Conservation (phyloP, 2,113 vertebrate species). For the Riparia riparia region DNA sequence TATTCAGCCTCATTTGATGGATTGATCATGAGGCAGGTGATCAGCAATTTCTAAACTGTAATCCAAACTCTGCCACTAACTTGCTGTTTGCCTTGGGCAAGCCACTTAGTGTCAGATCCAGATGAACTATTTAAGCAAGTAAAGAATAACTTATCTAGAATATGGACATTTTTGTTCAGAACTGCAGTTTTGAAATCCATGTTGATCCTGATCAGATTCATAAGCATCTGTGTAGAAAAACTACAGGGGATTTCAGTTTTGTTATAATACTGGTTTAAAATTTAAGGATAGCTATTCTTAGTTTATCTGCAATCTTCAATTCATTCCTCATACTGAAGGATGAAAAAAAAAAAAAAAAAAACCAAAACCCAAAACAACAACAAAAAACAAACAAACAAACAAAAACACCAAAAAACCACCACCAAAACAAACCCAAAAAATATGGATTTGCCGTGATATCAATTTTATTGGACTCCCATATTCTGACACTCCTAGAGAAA, state of each 20-base stretch:
- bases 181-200: not conserved
- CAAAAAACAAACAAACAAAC: no score
- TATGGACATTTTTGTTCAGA: not conserved
- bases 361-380: no score
- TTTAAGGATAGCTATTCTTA: not conserved
- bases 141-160: not conserved
- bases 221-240: not conserved
- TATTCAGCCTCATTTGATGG: slow-evolving; percentile 54
- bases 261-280: not conserved
- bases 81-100: slow-evolving; percentile 15
- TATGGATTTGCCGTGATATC: not conserved
- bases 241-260: not conserved
- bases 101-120: not conserved
- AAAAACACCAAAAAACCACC: no score
- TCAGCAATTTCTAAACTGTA: slow-evolving; percentile 62
- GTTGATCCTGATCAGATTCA: not conserved
- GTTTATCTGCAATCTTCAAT: not conserved
- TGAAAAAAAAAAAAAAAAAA: not conserved
- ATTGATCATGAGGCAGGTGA: slow-evolving; percentile 65
- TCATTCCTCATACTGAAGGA: not conserved
- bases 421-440: no score
- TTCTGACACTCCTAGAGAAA: not conserved
- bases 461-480: not conserved
- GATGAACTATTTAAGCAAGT: not conserved
- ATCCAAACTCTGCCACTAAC: slow-evolving; percentile 39